Percentiles rank a stretch among this genome's conserved stretches.
phyloP scores from a whole-genome alignment of 2,797 vertebrate species.

The Bovichtus variegatus region DNA sequence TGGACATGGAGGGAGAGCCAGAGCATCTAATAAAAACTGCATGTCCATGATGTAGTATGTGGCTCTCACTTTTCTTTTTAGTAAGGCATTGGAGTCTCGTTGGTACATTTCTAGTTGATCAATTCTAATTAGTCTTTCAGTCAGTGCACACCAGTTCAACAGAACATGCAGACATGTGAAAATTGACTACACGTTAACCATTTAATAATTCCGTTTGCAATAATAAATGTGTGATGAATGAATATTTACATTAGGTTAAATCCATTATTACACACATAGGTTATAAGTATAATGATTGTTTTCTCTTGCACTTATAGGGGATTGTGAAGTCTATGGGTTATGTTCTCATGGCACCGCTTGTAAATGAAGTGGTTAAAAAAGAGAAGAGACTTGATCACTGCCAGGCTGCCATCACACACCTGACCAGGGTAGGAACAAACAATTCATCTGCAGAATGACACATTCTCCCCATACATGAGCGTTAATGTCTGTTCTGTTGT shows the following conservation, averaged over 20 bases:
- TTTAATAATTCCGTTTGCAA: neutral
- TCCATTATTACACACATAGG: fast-evolving
- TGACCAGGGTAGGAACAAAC: slow-evolving; percentile 68
- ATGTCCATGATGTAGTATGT: neutral
- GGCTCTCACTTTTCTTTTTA: neutral
- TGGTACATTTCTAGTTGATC: neutral
- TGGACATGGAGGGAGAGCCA: neutral
- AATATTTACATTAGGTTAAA: neutral
- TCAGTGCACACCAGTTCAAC: neutral
- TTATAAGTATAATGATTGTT: neutral
- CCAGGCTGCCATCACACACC: slow-evolving; percentile 70
- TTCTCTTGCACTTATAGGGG: slow-evolving; percentile 53
- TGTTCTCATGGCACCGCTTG: slow-evolving; percentile 70
- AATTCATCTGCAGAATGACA: too few relatives aligned
- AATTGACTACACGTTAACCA: neutral
- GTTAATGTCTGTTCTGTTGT: slow-evolving; percentile 5
- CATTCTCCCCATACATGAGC: neutral
- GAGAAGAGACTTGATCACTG: slow-evolving; percentile 51
- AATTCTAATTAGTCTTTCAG: neutral
- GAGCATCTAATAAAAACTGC: neutral
- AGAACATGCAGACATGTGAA: neutral
- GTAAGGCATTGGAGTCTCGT: neutral
- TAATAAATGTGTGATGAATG: neutral
- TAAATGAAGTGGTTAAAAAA: slow-evolving; percentile 63
- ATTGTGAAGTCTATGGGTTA: slow-evolving; percentile 80